phyloP scores from a whole-genome alignment of 2,113 vertebrate species.

The Thunnus thynnus region DNA sequence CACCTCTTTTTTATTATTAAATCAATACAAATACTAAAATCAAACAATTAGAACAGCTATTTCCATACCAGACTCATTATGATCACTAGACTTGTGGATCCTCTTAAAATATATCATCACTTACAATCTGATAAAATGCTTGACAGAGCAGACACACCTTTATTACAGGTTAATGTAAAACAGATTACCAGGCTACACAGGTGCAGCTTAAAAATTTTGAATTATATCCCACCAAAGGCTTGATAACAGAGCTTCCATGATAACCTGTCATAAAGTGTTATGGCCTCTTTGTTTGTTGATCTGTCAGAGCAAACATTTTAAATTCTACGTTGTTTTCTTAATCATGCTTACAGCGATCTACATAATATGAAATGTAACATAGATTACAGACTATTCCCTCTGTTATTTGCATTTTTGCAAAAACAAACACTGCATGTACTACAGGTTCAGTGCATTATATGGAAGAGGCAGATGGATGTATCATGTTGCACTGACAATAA shows the following conservation, averaged over 20 bases:
- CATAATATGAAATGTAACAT: not conserved
- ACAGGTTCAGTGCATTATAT: not conserved
- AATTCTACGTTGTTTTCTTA: not conserved
- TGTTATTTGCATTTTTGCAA: not conserved
- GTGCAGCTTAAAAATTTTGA: not conserved
- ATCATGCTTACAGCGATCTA: not conserved
- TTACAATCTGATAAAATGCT: not conserved
- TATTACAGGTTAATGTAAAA: slow-evolving; percentile 8
- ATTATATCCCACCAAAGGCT: not conserved
- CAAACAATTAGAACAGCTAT: not conserved
- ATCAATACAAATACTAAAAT: not conserved
- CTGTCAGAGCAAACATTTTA: slow-evolving; percentile 11
- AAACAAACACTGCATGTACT: not conserved
- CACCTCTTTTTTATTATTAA: not conserved
- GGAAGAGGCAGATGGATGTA: not conserved
- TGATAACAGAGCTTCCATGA: not conserved
- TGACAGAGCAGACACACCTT: slow-evolving; percentile 3
- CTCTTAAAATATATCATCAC: not conserved
- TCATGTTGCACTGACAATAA: not conserved
- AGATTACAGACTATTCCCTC: not conserved
- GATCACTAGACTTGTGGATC: not conserved
- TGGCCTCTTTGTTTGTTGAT: slow-evolving; percentile 21
- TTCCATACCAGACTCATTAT: no score
- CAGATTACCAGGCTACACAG: slow-evolving; percentile 42
- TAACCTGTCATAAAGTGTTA: slow-evolving; percentile 38